Conservation (phyloP, 2,888 invertebrate genomes). For the Pterostichus niger region DNA sequence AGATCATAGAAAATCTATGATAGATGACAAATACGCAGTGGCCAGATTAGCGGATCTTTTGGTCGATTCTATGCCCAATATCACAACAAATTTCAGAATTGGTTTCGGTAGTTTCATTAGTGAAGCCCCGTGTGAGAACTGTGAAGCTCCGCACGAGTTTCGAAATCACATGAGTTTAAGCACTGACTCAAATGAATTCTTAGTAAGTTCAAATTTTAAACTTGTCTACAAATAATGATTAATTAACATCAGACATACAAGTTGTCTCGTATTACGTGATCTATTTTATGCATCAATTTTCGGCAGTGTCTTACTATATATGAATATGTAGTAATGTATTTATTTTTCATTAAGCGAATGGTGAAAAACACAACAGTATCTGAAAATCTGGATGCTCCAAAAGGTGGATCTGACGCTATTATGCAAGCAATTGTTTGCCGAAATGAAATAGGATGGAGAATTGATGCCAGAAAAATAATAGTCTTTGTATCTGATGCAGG, state of each 20-base stretch:
- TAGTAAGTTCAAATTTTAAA: constrained; percentile 81
- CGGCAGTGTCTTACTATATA: too few species aligned
- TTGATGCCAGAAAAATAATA: constrained; percentile 93
- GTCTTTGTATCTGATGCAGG: constrained; percentile 99
- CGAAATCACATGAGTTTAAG: constrained; percentile 89
- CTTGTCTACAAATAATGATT: too few species aligned
- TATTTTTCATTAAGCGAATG: constrained; percentile 74
- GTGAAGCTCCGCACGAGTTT: constrained; percentile 91
- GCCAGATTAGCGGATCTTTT: constrained; percentile 89
- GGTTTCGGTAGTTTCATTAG: constrained; percentile 97
- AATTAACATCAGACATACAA: too few species aligned
- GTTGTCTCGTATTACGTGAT: too few species aligned
- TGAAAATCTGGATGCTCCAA: constrained; percentile 98
- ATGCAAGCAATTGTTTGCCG: constrained; percentile 98
- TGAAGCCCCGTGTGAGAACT: constrained; percentile 98
- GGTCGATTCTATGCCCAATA: constrained; percentile 92
- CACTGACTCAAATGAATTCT: constrained; percentile 84
- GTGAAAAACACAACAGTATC: constrained; percentile 93
- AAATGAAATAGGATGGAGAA: constrained; percentile 95
- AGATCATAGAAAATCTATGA: constrained; percentile 99
- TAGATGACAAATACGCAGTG: constrained; percentile 97
- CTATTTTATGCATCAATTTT: too few species aligned
- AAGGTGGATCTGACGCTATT: constrained; percentile 99
- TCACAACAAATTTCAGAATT: constrained; percentile 94
- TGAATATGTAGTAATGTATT: not conserved